Conservation (phyloP, 2,797 vertebrate genomes). For the Sciurus carolinensis region DNA sequence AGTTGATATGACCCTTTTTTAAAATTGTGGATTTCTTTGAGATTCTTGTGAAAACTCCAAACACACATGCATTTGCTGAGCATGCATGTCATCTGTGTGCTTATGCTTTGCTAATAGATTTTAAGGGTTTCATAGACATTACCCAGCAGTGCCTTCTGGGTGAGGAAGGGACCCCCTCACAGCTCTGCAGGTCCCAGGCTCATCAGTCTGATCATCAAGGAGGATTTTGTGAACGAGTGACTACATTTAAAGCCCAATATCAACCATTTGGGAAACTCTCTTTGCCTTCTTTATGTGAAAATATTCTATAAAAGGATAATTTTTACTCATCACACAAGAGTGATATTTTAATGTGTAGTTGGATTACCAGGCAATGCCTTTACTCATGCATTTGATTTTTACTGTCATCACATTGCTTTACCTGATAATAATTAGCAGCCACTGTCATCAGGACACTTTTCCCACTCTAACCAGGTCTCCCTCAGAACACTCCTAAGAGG, state of each 20-base stretch:
- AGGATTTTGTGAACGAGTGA: not conserved
- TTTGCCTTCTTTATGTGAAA: constrained; percentile 24
- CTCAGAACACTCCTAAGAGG: constrained; percentile 34
- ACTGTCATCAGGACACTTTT: not conserved
- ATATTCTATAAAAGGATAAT: not conserved
- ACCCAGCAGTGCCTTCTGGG: not conserved
- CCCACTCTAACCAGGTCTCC: constrained; percentile 16
- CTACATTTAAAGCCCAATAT: constrained; percentile 49
- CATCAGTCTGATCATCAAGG: not conserved
- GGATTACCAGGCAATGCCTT: constrained; percentile 14
- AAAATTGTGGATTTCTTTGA: not conserved
- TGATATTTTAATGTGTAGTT: constrained; percentile 47
- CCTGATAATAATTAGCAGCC: constrained; percentile 65
- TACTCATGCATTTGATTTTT: constrained; percentile 48
- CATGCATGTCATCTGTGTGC: not conserved
- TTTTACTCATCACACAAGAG: not conserved
- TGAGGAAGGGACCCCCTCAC: not conserved
- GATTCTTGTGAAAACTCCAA: not conserved
- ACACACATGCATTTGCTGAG: not conserved
- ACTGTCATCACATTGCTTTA: constrained; percentile 34
- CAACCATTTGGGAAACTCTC: not conserved
- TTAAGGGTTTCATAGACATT: not conserved
- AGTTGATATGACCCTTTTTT: not conserved
- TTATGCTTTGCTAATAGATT: not conserved
- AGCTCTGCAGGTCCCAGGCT: not conserved